Evolutionary conservation across 2,113 vertebrate genomes (phyloP).

Genomic region (Megatriorchis doriae): DNA sequence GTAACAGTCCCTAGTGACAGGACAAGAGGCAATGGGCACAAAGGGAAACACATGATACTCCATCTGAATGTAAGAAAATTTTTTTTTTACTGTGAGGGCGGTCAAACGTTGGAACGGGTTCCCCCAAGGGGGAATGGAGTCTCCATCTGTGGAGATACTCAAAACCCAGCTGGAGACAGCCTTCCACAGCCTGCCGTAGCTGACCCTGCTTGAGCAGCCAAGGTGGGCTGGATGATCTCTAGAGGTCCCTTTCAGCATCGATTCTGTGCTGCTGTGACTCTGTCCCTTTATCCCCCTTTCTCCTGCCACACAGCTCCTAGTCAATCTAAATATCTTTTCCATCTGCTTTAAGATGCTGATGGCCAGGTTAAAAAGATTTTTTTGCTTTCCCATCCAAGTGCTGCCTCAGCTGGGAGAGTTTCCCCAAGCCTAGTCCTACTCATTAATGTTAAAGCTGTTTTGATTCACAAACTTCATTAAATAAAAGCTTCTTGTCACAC

Average conservation of each 20-base stretch:
- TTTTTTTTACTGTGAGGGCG: not conserved
- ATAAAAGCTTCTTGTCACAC: no score
- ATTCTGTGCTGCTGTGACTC: not conserved
- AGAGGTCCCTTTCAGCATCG: not conserved
- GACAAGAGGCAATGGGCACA: not conserved
- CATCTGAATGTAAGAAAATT: not conserved
- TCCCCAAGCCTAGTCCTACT: no score
- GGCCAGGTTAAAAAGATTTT: not conserved
- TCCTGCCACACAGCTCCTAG: not conserved
- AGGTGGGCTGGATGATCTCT: not conserved
- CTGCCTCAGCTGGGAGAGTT: no score
- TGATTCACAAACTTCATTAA: no score
- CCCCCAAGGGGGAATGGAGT: not conserved
- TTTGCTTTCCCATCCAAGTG: not conserved
- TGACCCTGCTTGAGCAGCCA: not conserved
- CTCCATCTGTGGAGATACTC: not conserved
- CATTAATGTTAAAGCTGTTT: no score
- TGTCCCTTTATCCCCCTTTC: not conserved
- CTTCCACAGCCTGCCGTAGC: not conserved
- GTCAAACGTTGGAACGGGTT: not conserved
- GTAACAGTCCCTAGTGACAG: not conserved
- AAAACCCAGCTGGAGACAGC: not conserved
- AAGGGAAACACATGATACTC: fast-evolving
- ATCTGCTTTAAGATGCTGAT: not conserved
- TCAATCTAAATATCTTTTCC: not conserved